phyloP scores from a whole-genome alignment of 2,888 invertebrate genomes.

The Drosophila cyrtoloma region DNA sequence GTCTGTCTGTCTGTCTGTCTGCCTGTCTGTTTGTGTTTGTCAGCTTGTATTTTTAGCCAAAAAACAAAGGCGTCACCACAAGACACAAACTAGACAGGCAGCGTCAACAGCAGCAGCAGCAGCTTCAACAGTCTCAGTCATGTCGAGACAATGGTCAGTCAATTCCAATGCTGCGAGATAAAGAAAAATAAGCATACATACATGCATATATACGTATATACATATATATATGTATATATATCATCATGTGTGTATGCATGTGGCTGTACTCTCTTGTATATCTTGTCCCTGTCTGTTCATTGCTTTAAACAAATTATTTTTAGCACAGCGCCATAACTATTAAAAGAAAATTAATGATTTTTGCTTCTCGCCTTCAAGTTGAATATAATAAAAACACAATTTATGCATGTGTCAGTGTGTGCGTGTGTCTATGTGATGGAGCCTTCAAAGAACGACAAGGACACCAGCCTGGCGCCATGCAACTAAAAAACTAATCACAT shows the following conservation, averaged over 20 bases:
- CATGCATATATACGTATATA: neutral
- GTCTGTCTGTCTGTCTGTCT: conserved; percentile 18
- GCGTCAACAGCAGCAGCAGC: conserved; percentile 37
- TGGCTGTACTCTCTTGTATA: neutral
- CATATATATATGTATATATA: neutral
- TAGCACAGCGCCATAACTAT: conserved; percentile 63
- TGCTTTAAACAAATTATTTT: conserved; percentile 73
- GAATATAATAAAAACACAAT: conserved; percentile 48
- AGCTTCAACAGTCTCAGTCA: conserved; percentile 19
- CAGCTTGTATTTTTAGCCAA: conserved; percentile 61
- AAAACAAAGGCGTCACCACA: conserved; percentile 74
- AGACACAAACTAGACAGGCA: conserved; percentile 66
- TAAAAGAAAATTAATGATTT: conserved; percentile 73
- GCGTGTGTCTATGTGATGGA: conserved; percentile 8
- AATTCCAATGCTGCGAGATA: conserved; percentile 20
- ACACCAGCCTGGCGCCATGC: conserved; percentile 62
- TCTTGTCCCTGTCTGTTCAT: conserved; percentile 45
- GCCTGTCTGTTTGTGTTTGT: conserved; percentile 39
- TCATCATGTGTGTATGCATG: neutral
- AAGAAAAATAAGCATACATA: neutral
- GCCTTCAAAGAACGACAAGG: conserved; percentile 48
- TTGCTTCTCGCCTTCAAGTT: conserved; percentile 52
- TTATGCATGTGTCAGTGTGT: conserved; percentile 16
- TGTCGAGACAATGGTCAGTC: conserved; percentile 26
- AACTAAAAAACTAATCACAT: conserved; percentile 67